These are phyloP conservation scores for Fissipunctia ypsillon DNA, from an alignment of 2,888 invertebrate species.

Conservation along the genomic window DNA sequence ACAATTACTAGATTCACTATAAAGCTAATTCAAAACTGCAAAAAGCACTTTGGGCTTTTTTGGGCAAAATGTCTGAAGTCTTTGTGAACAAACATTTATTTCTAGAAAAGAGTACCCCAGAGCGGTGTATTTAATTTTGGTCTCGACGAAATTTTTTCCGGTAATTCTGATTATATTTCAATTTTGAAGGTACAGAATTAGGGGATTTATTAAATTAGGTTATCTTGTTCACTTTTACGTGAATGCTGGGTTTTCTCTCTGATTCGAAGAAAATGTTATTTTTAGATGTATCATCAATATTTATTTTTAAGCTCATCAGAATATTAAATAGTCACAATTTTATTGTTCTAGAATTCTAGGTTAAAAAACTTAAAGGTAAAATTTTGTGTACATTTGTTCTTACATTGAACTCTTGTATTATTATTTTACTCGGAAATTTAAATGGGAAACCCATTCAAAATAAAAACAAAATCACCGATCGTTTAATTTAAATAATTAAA, in stretches of 20 bases:
- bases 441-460: conserved; percentile 1
- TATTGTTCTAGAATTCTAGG: not conserved
- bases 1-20: too few relatives aligned
- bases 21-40: too few relatives aligned
- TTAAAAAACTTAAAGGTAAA: not conserved
- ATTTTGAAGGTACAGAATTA: conserved; percentile 11
- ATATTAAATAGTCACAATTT: not conserved
- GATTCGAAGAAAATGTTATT: not conserved
- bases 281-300: not conserved
- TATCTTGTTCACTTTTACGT: not conserved
- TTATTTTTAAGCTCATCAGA: not conserved
- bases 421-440: not conserved
- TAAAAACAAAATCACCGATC: conserved; percentile 18
- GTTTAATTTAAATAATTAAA: conserved; percentile 48
- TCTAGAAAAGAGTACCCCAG: not conserved
- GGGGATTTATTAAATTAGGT: not conserved
- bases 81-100: conserved; percentile 1
- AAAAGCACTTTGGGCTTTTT: too few relatives aligned
- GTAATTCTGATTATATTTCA: conserved; percentile 11
- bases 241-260: not conserved
- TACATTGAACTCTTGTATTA: not conserved
- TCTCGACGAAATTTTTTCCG: not conserved
- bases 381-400: not conserved
- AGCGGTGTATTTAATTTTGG: not conserved
- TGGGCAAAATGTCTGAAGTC: conserved; percentile 1